Base-by-base conservation (phyloP, 2,888 invertebrate genomes). In the Limnephilus auricula region DNA sequence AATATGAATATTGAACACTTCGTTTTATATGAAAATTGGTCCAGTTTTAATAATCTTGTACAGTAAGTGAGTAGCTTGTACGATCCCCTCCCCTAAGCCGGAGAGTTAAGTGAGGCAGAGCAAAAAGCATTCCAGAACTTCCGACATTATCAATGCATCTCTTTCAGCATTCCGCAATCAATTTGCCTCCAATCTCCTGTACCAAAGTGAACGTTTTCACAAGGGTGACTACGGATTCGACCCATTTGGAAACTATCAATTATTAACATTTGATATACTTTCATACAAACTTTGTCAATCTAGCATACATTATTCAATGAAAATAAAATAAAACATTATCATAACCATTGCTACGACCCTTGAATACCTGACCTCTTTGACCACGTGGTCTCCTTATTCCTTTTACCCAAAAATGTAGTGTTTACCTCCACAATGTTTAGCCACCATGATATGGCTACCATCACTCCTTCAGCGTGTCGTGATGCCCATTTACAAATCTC, bases 181-280 rank as follows among this genome's bases (percentile, higher is more conserved):
- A 85, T 85, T 85, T 85, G 37, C 85, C 85, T 85, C 85, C 85
- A 85, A 85, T 85, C 85, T 85, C 85, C 40, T 85, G 85, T 85
- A n/a, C 85, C 82, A 34, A 82, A 82, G 82, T 18, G 32, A 32
- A 32, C 82, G 25, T 82, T 82, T 82, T n/a, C 65, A 65, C 65
- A 65, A 65, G 65, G 65, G 65, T 65, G 65, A 65, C 65, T 9
- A 25, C 6, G 25, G 65, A 65, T 65, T 65, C 25, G n/a, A 65
- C n/a, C 25, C 65, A 65, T 65, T 65, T 25, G 9, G 65, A 65
- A 65, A 65, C 25, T n/a, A 9, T 65, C n/a, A 65, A 25, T n/a
- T 65, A 25, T 65, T 25, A 25, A 9, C 13, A 45, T 45, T 45
- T 45, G 13, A 18, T 25, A 50, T 50, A 5, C 18, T 18, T 50